A percentile compares a stretch with the other conserved stretches of the same genome.
These are phyloP conservation scores for Ancistrus triradiatus DNA, from an alignment of 2,113 vertebrate species.

Conservation along the genomic window DNA sequence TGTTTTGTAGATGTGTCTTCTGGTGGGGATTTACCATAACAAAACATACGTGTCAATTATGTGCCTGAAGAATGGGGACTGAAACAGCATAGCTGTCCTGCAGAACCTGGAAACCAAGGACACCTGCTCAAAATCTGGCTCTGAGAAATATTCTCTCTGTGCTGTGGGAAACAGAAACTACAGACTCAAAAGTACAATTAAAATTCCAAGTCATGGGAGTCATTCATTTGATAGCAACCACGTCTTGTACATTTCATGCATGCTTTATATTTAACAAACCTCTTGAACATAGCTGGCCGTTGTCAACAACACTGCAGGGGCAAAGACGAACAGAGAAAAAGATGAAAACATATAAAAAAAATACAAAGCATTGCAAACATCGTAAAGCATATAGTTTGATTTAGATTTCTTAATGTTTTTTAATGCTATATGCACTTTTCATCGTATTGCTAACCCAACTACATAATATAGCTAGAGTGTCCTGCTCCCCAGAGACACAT, in stretches of 20 bases:
- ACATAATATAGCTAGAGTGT: slow-evolving; percentile 10
- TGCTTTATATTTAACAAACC: background rate
- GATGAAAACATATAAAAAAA: slow-evolving; percentile 16
- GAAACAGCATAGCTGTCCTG: slow-evolving; percentile 54
- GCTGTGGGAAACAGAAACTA: slow-evolving; percentile 30
- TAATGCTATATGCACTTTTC: slow-evolving; percentile 24
- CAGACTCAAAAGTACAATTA: slow-evolving; percentile 70
- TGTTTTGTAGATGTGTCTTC: slow-evolving; percentile 25
- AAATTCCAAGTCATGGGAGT: slow-evolving; percentile 72
- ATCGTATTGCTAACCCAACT: slow-evolving; percentile 10
- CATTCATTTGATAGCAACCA: slow-evolving; percentile 28
- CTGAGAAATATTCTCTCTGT: slow-evolving; percentile 20
- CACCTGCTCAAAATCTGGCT: slow-evolving; percentile 41
- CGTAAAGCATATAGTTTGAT: slow-evolving; percentile 24
- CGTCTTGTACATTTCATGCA: slow-evolving; percentile 16
- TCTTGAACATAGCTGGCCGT: slow-evolving; percentile 18
- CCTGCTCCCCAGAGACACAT: background rate
- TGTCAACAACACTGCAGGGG: slow-evolving; percentile 12
- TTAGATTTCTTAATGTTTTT: slow-evolving; percentile 34
- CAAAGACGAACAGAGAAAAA: slow-evolving; percentile 15
- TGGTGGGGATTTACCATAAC: slow-evolving; percentile 6
- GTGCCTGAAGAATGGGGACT: background rate
- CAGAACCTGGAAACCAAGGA: slow-evolving; percentile 60
- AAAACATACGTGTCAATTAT: slow-evolving; percentile 19
- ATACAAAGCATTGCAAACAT: background rate